Base-by-base conservation (phyloP, 2,797 vertebrate species). In the Hafferia zeledoni region DNA sequence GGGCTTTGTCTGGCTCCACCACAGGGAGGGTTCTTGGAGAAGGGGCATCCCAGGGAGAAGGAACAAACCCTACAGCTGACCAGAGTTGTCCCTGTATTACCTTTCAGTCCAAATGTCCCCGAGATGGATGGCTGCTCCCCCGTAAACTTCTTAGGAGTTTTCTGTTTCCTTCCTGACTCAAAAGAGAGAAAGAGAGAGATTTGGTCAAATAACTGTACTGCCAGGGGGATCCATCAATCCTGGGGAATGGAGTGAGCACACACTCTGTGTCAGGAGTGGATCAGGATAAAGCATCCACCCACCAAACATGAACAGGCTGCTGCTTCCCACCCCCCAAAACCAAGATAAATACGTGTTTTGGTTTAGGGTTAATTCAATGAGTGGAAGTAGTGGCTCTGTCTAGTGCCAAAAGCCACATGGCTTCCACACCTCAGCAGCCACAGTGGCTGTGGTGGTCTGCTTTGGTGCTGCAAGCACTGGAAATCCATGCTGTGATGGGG, bases 161-260 rank as follows among this genome's bases (percentile, higher is more conserved):
- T 99, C 98, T 99, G 99, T 98, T 99, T 99, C 98, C 99, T 99
- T 98, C 99, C 99, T 99, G 97, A 98, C 98, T 99, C 99, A 97
- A 98, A 97, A 98, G 96, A 98, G 97, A 97, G 97, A 97, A 95
- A 98, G 97, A 72, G 72, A 98, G 87, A 97, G 80, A 96, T 91
- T 93, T 90, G 97, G 97, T 99, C 98, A 99, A 97, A 97, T 95
- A 97, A 93, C 95, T 90, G 72, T 68, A 94, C 79, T 81, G 76
- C 53, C 24, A 44, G 35, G 47, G 33, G 7, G 6, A 50, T 65
- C 46, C 46, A 59, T 50, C 59, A 74, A n/a, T 23, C 19, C n/a
- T 30, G 14, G 30, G 69, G 87, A 13, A 41, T 1, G 30, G 33
- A 22, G 14, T 35, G 33, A 50, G 50, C 44, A 75, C 33, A 49